Conservation (phyloP, 2,113 vertebrate genomes). For the Argyrosomus japonicus region DNA sequence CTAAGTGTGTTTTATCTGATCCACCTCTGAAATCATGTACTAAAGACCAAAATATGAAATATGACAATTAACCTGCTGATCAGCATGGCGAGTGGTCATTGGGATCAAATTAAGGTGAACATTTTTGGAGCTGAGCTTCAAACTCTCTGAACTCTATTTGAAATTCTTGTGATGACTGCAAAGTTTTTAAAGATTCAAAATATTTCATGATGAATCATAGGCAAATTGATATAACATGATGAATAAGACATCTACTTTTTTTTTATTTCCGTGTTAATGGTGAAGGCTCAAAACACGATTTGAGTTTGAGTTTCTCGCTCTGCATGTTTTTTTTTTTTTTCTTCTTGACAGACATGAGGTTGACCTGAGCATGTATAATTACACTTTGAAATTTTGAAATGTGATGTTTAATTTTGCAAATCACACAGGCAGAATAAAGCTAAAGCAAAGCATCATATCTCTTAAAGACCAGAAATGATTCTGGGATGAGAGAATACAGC, state of each 20-base stretch:
- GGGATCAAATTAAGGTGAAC: not conserved
- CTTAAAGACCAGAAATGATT: not conserved
- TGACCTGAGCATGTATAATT: no score
- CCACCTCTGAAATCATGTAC: not conserved
- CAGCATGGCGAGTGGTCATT: not conserved
- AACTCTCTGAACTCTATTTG: slow-evolving; percentile 7
- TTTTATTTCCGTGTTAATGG: not conserved
- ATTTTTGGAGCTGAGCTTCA: slow-evolving; percentile 17
- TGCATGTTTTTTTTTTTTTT: not conserved
- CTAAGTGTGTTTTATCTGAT: not conserved
- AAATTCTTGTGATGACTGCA: slow-evolving; percentile 12
- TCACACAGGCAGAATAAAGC: not conserved
- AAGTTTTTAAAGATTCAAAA: slow-evolving; percentile 26
- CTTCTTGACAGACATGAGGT: no score
- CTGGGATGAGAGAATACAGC: not conserved
- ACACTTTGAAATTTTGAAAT: no score
- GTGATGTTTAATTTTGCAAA: not conserved
- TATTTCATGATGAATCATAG: slow-evolving; percentile 18
- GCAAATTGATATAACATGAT: not conserved
- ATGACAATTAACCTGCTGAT: slow-evolving; percentile 7
- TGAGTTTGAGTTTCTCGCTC: not conserved
- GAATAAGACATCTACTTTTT: slow-evolving; percentile 8
- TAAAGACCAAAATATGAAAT: not conserved
- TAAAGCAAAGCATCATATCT: not conserved
- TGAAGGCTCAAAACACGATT: not conserved